Conservation (phyloP, 2,888 invertebrate genomes). For the Stenurella melanura region DNA sequence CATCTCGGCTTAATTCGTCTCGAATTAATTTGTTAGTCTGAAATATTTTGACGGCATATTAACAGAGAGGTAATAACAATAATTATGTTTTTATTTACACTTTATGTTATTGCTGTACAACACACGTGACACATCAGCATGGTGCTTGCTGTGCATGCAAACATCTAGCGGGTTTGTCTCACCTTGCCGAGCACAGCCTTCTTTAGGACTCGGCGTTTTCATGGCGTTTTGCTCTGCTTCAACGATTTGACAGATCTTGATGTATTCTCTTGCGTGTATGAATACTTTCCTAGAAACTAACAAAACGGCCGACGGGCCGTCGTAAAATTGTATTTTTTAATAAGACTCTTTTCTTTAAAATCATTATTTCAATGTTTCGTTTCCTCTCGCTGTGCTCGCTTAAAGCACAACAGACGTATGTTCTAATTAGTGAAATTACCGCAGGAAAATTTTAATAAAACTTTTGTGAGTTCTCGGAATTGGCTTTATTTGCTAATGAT, state of each 20-base stretch:
- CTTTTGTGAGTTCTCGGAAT: constrained; percentile 32
- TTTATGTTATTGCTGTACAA: constrained; percentile 43
- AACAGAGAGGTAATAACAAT: constrained; percentile 53
- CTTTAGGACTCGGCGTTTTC: constrained; percentile 37
- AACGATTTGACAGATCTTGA: constrained; percentile 65
- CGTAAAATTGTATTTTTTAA: constrained; percentile 55
- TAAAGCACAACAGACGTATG: constrained; percentile 37
- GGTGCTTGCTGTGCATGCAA: constrained; percentile 7
- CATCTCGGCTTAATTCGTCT: constrained; percentile 13
- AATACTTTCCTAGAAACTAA: constrained; percentile 61
- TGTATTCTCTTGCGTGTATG: constrained; percentile 62
- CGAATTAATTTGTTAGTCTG: constrained; percentile 29
- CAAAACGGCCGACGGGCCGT: constrained; percentile 60
- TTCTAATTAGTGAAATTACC: constrained; percentile 51
- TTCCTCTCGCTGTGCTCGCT: constrained; percentile 43
- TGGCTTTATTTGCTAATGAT: constrained; percentile 17
- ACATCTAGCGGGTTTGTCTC: constrained; percentile 32
- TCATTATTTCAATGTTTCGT: constrained; percentile 48
- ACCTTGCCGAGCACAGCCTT: constrained; percentile 41
- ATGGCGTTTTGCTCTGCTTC: constrained; percentile 56
- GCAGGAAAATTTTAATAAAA: constrained; percentile 38
- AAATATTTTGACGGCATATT: constrained; percentile 42
- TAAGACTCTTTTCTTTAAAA: constrained; percentile 53
- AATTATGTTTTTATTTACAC: constrained; percentile 57
- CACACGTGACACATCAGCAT: constrained; percentile 44